Evolutionary conservation across 1,140 invertebrate genomes (phyloP).

Genomic region (Cotesia vestalis): DNA sequence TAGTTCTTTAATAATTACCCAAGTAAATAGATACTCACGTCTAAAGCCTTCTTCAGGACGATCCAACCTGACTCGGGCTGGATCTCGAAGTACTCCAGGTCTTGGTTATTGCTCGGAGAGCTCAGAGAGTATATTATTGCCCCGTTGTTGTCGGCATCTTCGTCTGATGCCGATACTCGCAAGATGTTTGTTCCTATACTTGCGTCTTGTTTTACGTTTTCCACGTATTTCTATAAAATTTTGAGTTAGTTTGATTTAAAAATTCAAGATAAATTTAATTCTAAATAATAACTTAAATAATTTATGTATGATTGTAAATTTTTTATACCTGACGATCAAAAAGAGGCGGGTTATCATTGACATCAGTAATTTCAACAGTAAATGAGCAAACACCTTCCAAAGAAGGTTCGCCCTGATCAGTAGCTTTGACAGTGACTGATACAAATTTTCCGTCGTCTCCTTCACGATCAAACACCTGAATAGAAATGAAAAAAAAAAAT

Average conservation of each 20-base stretch:
- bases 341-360: constrained; percentile 92
- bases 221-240: constrained; percentile 87
- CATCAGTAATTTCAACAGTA: constrained; percentile 95
- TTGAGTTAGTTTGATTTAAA: background rate
- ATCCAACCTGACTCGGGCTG: constrained; percentile 97
- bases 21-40: constrained; percentile 80
- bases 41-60: constrained; percentile 89
- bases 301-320: too few species aligned
- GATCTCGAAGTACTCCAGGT: constrained; percentile 94
- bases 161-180: constrained; percentile 92
- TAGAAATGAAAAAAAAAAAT: too few species aligned
- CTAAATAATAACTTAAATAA: too few species aligned
- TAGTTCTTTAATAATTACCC: constrained; percentile 30
- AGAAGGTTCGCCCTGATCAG: constrained; percentile 94
- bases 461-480: constrained; percentile 89
- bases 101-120: constrained; percentile 83
- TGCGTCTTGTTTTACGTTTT: constrained; percentile 96
- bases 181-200: constrained; percentile 94
- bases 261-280: too few species aligned
- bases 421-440: constrained; percentile 94
- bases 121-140: constrained; percentile 92
- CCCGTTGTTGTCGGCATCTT: constrained; percentile 95
- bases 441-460: constrained; percentile 96
- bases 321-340: constrained; percentile 88
- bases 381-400: constrained; percentile 95